phyloP scores from a whole-genome alignment of 2,113 vertebrate genomes.

The Tachysurus fulvidraco region DNA sequence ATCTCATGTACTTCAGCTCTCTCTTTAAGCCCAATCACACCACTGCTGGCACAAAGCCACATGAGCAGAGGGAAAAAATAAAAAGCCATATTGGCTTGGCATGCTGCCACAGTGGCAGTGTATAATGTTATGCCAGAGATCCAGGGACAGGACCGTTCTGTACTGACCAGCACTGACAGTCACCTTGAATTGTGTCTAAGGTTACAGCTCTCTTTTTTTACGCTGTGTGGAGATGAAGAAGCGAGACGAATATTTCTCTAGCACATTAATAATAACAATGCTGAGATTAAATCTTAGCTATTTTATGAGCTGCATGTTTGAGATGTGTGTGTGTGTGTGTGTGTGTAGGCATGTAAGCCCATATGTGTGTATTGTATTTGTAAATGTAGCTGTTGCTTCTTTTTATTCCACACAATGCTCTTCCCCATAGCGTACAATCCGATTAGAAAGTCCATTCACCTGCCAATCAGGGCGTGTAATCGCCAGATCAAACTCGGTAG shows the following conservation, averaged over 20 bases:
- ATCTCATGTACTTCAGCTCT: conserved; percentile 20
- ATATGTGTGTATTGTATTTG: conserved; percentile 19
- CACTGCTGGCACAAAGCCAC: conserved; percentile 43
- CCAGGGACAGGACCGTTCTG: conserved; percentile 59
- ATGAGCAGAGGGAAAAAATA: conserved; percentile 13
- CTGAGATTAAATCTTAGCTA: not conserved
- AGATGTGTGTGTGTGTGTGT: conserved; percentile 20
- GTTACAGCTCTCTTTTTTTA: conserved; percentile 61
- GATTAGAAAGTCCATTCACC: conserved; percentile 63
- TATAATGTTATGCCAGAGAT: conserved; percentile 60
- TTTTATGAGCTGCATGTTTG: not conserved
- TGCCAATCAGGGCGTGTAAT: conserved; percentile 62
- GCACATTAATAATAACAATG: not conserved
- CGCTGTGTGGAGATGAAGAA: conserved; percentile 40
- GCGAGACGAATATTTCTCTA: not conserved
- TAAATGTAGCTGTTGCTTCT: conserved; percentile 10
- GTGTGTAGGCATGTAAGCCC: conserved; percentile 37
- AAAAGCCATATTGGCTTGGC: conserved; percentile 60
- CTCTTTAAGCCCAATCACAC: conserved; percentile 29
- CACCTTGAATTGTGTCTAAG: conserved; percentile 74
- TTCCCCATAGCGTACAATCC: conserved; percentile 34
- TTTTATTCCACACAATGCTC: conserved; percentile 8
- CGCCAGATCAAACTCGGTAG: conserved; percentile 57
- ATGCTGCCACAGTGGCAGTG: conserved; percentile 66
- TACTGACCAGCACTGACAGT: conserved; percentile 70